Percentiles rank a stretch among this genome's conserved stretches.
Conservation (phyloP, 2,888 invertebrate species). For the Leptopterna dolabrata region DNA sequence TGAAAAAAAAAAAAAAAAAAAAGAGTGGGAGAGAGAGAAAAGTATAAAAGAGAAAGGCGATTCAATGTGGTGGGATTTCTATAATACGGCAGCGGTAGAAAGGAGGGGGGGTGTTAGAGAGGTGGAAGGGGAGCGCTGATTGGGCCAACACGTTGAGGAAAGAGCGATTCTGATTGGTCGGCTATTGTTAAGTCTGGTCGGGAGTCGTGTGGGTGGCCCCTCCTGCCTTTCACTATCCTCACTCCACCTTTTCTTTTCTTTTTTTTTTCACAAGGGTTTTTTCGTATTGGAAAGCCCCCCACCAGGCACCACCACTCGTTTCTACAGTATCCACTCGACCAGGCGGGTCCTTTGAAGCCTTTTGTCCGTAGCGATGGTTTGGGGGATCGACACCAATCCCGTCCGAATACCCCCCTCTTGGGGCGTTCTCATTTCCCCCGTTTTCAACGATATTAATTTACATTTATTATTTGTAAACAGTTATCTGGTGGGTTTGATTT, state of each 20-base stretch:
- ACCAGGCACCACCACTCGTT: no score
- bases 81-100: neutral
- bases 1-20: neutral
- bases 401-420: no score
- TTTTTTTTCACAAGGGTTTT: neutral
- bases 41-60: neutral
- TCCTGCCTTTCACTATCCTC: neutral
- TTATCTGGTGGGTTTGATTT: no score
- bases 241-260: neutral
- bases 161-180: neutral
- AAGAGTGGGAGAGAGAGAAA: no score
- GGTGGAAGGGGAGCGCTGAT: neutral
- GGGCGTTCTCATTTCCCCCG: no score
- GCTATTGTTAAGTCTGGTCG: neutral
- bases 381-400: no score
- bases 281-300: no score
- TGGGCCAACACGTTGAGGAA: neutral
- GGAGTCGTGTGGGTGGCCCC: neutral
- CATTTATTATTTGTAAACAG: no score
- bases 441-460: no score
- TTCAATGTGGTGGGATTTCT: slow-evolving; percentile 3
- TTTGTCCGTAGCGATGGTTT: no score
- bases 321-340: no score
- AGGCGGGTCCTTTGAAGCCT: no score
- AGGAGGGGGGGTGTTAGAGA: neutral